Base-by-base conservation (phyloP, 2,113 vertebrate species). In the Mesoclemmys tuberculata region DNA sequence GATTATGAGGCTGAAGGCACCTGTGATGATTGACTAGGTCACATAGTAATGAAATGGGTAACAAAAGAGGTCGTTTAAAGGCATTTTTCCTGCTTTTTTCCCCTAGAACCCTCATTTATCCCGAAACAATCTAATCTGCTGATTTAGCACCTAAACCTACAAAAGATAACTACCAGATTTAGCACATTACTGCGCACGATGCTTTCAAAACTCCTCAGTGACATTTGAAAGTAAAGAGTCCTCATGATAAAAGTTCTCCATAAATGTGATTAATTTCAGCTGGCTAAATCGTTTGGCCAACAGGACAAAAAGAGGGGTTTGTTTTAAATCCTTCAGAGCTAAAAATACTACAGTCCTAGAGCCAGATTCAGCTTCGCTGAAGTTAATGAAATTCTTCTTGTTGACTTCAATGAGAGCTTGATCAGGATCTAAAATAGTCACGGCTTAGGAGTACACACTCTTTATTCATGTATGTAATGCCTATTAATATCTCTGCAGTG, bases 141-240 rank as follows among this genome's bases (percentile, higher is more conserved):
- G 78, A 85, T 90, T 93, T 58, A 93, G 31, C 44, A 82, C 74
- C 86, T 93, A 83, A 31, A 77, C 5, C 44, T n/a, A 85, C 83
- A 58, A 84, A 80, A 87, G 95, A 92, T 14, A 93, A 88, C 71
- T 61, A 81, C 51, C 92, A 87, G 13, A 46, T 91, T 95, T 88
- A 94, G 54, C 35, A 61, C 1, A 44, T 10, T 88, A 18, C 26
- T 87, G 64, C 22, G 35, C 18, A 64, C 29, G 24, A 79, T 80
- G 31, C 8, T 88, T 81, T 52, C 52, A 38, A 52, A 90, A 92
- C 74, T 80, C 56, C 4, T 85, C 82, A 89, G 35, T 22, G 29
- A 91, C 64, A 51, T 2, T 5, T 71, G 35, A 46, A 81, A 19
- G 46, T 49, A 51, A 89, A 54, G 35, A 82, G 82, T 2, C 18